Conservation (phyloP, 2,888 invertebrate genomes). For the Electrophaes corylata region DNA sequence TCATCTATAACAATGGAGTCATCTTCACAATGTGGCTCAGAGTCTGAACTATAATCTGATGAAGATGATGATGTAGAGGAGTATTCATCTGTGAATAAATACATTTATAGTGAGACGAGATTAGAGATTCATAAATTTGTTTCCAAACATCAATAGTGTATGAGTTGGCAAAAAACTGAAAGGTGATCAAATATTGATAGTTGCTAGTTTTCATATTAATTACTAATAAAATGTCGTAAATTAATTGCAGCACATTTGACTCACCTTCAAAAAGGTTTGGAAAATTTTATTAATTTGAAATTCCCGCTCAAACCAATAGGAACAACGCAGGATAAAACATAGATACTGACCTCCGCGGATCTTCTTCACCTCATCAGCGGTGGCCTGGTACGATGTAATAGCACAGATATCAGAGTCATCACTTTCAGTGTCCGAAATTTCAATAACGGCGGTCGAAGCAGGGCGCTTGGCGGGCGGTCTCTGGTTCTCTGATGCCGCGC, state of each 20-base stretch:
- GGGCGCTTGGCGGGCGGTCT: constrained; percentile 77
- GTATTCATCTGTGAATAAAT: constrained; percentile 58
- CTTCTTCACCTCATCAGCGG: constrained; percentile 79
- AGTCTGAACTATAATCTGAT: constrained; percentile 75
- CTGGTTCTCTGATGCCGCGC: constrained; percentile 45
- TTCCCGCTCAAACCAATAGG: constrained; percentile 63
- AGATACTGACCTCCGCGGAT: constrained; percentile 72
- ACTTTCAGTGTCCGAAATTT: constrained; percentile 78
- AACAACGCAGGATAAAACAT: constrained; percentile 33
- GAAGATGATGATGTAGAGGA: constrained; percentile 66
- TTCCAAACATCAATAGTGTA: neutral
- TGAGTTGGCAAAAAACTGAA: neutral
- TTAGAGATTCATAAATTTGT: neutral
- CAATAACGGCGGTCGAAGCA: constrained; percentile 66
- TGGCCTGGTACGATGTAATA: constrained; percentile 77
- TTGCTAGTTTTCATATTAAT: too few relatives aligned
- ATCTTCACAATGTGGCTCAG: constrained; percentile 73
- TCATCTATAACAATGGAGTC: constrained; percentile 69
- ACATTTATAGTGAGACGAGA: neutral
- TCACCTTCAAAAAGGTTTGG: neutral
- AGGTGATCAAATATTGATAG: neutral
- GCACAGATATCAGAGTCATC: constrained; percentile 82
- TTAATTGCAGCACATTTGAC: neutral
- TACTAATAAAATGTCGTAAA: neutral
- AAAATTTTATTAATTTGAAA: constrained; percentile 41